Conservation (phyloP, 2,113 vertebrate genomes). For the Cyanoliseus patagonus region DNA sequence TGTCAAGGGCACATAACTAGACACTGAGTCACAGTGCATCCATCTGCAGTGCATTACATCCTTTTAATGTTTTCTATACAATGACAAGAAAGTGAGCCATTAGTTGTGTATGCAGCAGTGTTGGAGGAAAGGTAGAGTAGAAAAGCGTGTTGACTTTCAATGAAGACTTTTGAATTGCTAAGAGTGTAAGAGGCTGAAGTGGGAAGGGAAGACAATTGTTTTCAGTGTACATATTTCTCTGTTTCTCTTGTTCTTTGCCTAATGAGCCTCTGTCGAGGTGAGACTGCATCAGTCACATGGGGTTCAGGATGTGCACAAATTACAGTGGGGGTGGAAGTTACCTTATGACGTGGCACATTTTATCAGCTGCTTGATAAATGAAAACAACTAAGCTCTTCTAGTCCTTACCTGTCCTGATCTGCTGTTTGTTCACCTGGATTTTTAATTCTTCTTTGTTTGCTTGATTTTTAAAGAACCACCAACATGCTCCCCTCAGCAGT, state of each 20-base stretch:
- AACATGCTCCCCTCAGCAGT: constrained; percentile 96
- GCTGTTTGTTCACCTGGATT: constrained; percentile 8
- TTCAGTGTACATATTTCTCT: neutral
- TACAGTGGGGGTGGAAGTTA: neutral
- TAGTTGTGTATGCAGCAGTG: neutral
- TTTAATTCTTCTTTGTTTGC: constrained; percentile 53
- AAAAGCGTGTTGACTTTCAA: neutral
- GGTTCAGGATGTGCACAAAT: neutral
- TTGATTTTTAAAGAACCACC: constrained; percentile 87
- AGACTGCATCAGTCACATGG: neutral
- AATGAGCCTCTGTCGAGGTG: neutral
- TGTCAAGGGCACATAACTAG: constrained; percentile 54
- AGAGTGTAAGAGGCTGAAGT: neutral
- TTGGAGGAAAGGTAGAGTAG: neutral
- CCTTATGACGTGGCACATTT: neutral
- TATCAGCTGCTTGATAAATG: neutral
- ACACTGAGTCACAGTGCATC: constrained; percentile 56
- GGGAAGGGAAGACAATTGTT: neutral
- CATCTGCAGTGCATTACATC: constrained; percentile 38
- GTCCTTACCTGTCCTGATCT: neutral
- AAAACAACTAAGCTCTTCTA: neutral
- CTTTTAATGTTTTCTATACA: neutral
- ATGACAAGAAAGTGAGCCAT: neutral
- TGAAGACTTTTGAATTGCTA: neutral
- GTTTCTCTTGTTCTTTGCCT: neutral